Evolutionary conservation across 23 tunicate species (phyloP).

Genomic region (Ciona savignyi): DNA sequence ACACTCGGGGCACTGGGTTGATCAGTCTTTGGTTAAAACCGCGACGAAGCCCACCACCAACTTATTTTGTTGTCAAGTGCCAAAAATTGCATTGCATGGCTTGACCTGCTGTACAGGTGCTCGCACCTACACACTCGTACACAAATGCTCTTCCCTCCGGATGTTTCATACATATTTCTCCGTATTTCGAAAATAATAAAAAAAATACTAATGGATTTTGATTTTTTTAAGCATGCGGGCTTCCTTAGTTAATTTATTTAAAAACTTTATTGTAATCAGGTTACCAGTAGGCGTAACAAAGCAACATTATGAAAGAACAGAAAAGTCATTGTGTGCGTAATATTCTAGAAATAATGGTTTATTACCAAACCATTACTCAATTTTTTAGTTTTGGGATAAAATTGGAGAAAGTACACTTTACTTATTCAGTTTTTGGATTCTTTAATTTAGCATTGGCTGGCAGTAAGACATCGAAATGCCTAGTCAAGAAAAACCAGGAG

Average conservation of each 20-base stretch:
- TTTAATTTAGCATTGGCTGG: neutral
- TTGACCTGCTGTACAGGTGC: slow-evolving; percentile 2
- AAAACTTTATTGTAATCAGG: neutral
- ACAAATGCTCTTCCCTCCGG: neutral
- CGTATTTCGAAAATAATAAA: neutral
- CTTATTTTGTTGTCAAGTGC: neutral
- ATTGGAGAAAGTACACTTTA: neutral
- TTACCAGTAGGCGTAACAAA: neutral
- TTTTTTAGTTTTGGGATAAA: neutral
- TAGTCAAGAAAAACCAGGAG: slow-evolving; percentile 14
- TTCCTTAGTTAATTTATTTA: neutral
- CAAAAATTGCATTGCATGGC: slow-evolving; percentile 1
- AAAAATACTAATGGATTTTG: neutral
- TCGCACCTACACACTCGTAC: neutral
- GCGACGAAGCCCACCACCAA: neutral
- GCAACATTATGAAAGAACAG: neutral
- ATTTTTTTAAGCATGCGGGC: neutral
- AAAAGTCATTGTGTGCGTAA: neutral
- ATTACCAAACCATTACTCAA: neutral
- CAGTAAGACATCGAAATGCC: neutral
- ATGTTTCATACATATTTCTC: neutral
- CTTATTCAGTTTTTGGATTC: slow-evolving; percentile 1
- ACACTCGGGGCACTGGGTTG: neutral
- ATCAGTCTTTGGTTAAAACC: too few relatives aligned
- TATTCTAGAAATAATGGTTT: neutral